Conservation (phyloP, 2,797 vertebrate species). For the Fistularia tabacaria region DNA sequence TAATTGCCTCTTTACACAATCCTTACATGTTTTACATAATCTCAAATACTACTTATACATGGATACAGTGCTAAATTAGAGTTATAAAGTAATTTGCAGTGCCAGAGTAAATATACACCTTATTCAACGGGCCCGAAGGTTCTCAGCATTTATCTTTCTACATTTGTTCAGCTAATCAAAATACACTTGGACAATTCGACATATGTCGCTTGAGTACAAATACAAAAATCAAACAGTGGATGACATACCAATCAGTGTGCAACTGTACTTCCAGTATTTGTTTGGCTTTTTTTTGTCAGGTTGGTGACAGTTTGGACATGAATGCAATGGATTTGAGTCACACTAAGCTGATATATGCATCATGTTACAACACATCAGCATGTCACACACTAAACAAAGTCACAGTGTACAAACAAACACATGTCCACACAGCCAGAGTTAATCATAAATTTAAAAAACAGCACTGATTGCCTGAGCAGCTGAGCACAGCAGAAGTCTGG, state of each 20-base stretch:
- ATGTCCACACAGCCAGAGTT: slow-evolving; percentile 32
- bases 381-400: slow-evolving; percentile 25
- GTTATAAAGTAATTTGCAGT: slow-evolving; percentile 49
- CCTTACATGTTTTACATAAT: slow-evolving; percentile 76
- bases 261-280: slow-evolving; percentile 36
- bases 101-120: slow-evolving; percentile 74
- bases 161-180: slow-evolving; percentile 69
- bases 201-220: slow-evolving; percentile 63
- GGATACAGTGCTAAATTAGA: slow-evolving; percentile 57
- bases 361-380: slow-evolving; percentile 33
- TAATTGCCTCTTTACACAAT: slow-evolving; percentile 76
- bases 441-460: slow-evolving; percentile 21
- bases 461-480: slow-evolving; percentile 73
- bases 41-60: slow-evolving; percentile 67
- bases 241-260: slow-evolving; percentile 49
- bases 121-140: slow-evolving; percentile 24
- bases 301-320: slow-evolving; percentile 54
- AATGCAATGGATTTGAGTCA: slow-evolving; percentile 52
- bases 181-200: slow-evolving; percentile 66
- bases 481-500: slow-evolving; percentile 64
- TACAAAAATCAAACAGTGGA: slow-evolving; percentile 66
- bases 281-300: slow-evolving; percentile 47
- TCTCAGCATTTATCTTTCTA: slow-evolving; percentile 60
- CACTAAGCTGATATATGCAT: slow-evolving; percentile 55
- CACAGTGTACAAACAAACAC: slow-evolving; percentile 54